phyloP scores from a whole-genome alignment of 2,888 invertebrate species.

The Lysandra coridon region DNA sequence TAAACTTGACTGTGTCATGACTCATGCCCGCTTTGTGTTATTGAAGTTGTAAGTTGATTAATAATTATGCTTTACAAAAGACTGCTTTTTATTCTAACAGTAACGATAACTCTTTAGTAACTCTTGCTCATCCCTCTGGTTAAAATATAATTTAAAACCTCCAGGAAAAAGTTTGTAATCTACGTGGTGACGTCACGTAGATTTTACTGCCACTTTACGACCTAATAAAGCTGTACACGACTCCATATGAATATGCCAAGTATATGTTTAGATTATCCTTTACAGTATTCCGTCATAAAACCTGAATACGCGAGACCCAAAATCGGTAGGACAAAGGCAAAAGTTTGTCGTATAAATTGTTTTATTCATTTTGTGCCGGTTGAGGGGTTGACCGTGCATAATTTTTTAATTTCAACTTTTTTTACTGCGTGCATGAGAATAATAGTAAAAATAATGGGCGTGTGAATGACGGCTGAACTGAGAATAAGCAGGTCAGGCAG shows the following conservation, averaged over 20 bases:
- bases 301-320: background rate
- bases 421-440: too few species aligned
- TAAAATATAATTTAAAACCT: background rate
- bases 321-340: conserved; percentile 1
- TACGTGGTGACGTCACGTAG: conserved; percentile 4
- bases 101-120: too few species aligned
- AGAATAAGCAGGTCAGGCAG: too few species aligned
- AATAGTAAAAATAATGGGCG: too few species aligned
- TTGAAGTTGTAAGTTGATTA: too few species aligned
- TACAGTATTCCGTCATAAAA: conserved; percentile 14
- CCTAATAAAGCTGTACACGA: conserved; percentile 6
- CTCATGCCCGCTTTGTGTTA: too few species aligned
- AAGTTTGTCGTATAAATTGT: conserved; percentile 3
- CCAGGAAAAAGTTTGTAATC: background rate
- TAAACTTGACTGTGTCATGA: too few species aligned
- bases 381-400: background rate
- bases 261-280: background rate
- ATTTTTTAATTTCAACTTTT: background rate
- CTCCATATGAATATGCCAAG: conserved; percentile 13
- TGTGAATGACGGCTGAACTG: too few species aligned
- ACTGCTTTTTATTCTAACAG: too few species aligned
- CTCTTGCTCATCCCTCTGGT: background rate
- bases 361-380: background rate
- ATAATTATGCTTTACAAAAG: too few species aligned
- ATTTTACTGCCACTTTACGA: background rate